These are phyloP conservation scores for Drosophila multiciliata DNA, from an alignment of 2,888 invertebrate species.

Conservation along the genomic window DNA sequence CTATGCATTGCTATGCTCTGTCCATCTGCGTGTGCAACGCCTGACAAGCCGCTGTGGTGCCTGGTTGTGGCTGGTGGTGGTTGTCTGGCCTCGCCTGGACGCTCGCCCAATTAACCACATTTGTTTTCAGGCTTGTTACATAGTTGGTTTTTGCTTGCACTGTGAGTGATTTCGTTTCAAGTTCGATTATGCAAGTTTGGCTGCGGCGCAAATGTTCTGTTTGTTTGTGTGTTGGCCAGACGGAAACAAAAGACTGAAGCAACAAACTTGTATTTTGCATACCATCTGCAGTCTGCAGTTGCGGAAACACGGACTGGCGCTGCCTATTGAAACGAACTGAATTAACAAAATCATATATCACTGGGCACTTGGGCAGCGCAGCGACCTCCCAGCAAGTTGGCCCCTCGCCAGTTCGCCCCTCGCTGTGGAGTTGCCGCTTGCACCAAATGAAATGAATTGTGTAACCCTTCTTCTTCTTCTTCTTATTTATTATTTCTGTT, in stretches of 20 bases:
- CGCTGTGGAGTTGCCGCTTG: constrained; percentile 59
- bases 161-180: constrained; percentile 59
- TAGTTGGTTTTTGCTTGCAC: constrained; percentile 18
- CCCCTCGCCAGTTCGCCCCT: constrained; percentile 32
- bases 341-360: constrained; percentile 79
- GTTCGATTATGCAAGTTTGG: constrained; percentile 62
- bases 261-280: constrained; percentile 64
- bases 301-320: constrained; percentile 12
- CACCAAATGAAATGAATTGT: constrained; percentile 81
- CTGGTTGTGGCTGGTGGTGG: constrained; percentile 1
- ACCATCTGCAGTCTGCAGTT: constrained; percentile 6
- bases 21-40: constrained; percentile 23
- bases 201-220: constrained; percentile 42
- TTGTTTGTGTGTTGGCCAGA: constrained; percentile 42
- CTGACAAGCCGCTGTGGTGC: constrained; percentile 35
- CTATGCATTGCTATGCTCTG: constrained; percentile 10
- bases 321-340: constrained; percentile 67
- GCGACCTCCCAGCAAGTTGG: constrained; percentile 72
- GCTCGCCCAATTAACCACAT: constrained; percentile 72
- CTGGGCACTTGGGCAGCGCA: constrained; percentile 50
- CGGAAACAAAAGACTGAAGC: constrained; percentile 63
- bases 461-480: constrained; percentile 58
- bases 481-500: not conserved
- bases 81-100: constrained; percentile 32
- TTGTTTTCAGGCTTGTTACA: constrained; percentile 52